Evolutionary conservation across 92 coral and sea anemone species (phyloP).

Genomic region (Siderastrea radians): DNA sequence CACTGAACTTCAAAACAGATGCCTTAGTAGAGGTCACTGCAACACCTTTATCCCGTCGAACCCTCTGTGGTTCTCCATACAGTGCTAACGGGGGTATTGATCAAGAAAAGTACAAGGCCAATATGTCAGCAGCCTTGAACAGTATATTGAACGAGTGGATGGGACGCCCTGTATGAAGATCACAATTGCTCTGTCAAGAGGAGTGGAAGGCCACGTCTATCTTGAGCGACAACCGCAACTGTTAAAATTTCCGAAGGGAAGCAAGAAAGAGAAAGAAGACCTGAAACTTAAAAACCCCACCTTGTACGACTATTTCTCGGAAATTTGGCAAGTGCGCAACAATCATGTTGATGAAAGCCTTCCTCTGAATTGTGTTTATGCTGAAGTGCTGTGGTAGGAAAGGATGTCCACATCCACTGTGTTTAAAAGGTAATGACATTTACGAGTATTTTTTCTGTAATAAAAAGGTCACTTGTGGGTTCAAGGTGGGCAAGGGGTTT

Average conservation of each 20-base stretch:
- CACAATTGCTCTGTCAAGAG: constrained; percentile 31
- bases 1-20: constrained; percentile 43
- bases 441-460: no score
- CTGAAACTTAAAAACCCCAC: constrained; percentile 11
- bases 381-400: constrained; percentile 60
- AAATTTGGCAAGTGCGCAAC: constrained; percentile 38
- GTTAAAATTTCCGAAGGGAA: constrained; percentile 35
- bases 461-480: no score
- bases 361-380: constrained; percentile 44
- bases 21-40: constrained; percentile 23
- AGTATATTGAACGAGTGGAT: constrained; percentile 49
- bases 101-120: constrained; percentile 32
- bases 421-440: constrained; percentile 23
- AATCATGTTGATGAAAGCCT: constrained; percentile 54
- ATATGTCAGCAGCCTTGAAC: constrained; percentile 60
- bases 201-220: constrained; percentile 8
- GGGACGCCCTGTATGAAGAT: constrained; percentile 61
- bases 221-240: background rate
- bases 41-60: constrained; percentile 35
- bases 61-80: constrained; percentile 47
- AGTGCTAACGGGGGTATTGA: constrained; percentile 17
- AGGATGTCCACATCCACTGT: constrained; percentile 57
- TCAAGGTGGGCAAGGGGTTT: no score
- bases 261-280: constrained; percentile 37
- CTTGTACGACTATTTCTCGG: constrained; percentile 7